Conservation (phyloP, 2,888 invertebrate genomes). For the Atrina japonica region DNA sequence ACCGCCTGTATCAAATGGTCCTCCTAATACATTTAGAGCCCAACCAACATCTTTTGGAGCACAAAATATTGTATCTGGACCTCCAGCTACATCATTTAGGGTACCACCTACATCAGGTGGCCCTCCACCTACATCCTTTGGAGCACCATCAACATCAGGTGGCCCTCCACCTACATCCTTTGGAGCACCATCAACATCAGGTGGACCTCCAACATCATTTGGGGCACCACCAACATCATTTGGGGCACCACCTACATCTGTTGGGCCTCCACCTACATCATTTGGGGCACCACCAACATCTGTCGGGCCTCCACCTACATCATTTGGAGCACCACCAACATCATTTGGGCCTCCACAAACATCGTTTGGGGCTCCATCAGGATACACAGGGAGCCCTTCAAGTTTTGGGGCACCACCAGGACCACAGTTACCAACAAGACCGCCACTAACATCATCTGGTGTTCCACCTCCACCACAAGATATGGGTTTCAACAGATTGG, state of each 20-base stretch:
- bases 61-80: background rate
- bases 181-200: constrained; percentile 10
- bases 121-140: constrained; percentile 9
- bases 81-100: constrained; percentile 12
- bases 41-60: background rate
- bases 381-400: constrained; percentile 21
- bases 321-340: constrained; percentile 21
- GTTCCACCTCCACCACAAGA: constrained; percentile 22
- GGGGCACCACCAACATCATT: background rate
- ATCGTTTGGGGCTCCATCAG: constrained; percentile 28
- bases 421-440: constrained; percentile 3
- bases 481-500: constrained; percentile 4
- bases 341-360: constrained; percentile 10
- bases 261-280: constrained; percentile 12
- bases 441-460: constrained; percentile 1
- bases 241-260: constrained; percentile 10
- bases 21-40: constrained; percentile 8
- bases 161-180: constrained; percentile 12
- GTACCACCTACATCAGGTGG: constrained; percentile 19
- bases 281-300: constrained; percentile 24
- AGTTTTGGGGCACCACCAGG: constrained; percentile 22
- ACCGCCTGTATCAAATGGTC: background rate
- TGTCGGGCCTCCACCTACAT: constrained; percentile 6
- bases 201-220: constrained; percentile 19
- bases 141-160: constrained; percentile 20